Evolutionary conservation across 2,888 invertebrate species (phyloP), one percentile per base, ranked within the genome.

Genomic region (Temnothorax rugatulus): DNA sequence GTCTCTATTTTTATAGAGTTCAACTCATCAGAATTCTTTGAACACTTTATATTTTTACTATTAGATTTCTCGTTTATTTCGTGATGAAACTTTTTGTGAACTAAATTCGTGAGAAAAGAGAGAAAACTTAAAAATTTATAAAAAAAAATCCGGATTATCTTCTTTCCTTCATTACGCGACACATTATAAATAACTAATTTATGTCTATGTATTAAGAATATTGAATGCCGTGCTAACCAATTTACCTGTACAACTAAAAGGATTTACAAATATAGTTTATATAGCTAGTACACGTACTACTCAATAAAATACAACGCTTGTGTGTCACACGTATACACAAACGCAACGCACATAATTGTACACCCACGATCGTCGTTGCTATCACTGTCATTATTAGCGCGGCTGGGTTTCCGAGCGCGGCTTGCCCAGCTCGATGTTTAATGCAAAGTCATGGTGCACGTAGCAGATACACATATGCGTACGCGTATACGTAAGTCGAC

Each of bases 311-410:
- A n/a, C 15, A 54, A n/a, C 5, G 54, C 29, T 38, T 44, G 54
- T 29, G 57, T 68, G 4, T 29, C 21, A 44, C 7, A 44, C n/a
- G 29, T 2, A 64, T 44, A 34, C 38, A 9, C 47, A 66, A 25
- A 44, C 25, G 64, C 44, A 44, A 38, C 21, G 15, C 18, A 34
- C n/a, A 29, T 13, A 21, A 0, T 2, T 18, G 54, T 9, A 34
- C 11, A 63, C 2, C 9, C 8, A 29, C 13, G 50, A 66, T 50
- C n/a, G 21, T 25, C 50, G 47, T n/a, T 57, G 54, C 50, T 84
- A 81, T 85, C 69, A 61, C 81, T 63, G 74, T 84, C 86, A 63
- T 86, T 89, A 88, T 89, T 90, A 87, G 84, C 79, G 73, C 38
- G 59, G 69, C 59, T 86, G 74, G 84, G 82, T 87, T 88, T 87